These are phyloP conservation scores for Aplocera efformata DNA, from an alignment of 2,888 invertebrate genomes.

Conservation along the genomic window DNA sequence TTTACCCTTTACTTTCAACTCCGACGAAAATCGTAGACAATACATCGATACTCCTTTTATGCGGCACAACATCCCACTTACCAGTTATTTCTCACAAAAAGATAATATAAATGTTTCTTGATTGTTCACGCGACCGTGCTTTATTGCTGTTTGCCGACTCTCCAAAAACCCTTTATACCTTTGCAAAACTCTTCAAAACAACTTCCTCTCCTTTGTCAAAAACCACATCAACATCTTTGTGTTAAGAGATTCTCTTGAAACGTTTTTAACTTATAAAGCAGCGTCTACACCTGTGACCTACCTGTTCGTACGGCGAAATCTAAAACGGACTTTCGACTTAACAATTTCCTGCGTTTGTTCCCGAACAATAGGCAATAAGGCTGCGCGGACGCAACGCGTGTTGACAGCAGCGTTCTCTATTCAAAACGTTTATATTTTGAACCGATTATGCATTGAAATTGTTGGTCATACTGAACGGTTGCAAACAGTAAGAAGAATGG, in stretches of 20 bases:
- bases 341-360: conserved; percentile 78
- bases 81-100: conserved; percentile 23
- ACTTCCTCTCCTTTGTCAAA: conserved; percentile 70
- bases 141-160: conserved; percentile 33
- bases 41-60: conserved; percentile 3
- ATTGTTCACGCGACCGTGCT: conserved; percentile 25
- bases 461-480: conserved; percentile 20
- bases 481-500: conserved; percentile 19
- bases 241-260: background rate
- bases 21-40: conserved; percentile 2
- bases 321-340: conserved; percentile 72
- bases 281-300: conserved; percentile 68
- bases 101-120: conserved; percentile 27
- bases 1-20: background rate
- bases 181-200: conserved; percentile 58
- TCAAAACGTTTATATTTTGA: conserved; percentile 55
- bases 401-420: conserved; percentile 60
- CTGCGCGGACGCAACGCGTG: conserved; percentile 48
- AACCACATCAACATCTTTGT: conserved; percentile 44
- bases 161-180: conserved; percentile 54
- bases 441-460: conserved; percentile 50
- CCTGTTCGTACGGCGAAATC: conserved; percentile 73
- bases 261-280: conserved; percentile 14
- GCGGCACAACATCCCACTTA: conserved; percentile 18
- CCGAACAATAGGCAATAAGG: conserved; percentile 72